Percentiles rank a stretch among this genome's conserved stretches.
These are phyloP conservation scores for Suricata suricatta DNA, from an alignment of 2,113 vertebrate species.

Conservation along the genomic window DNA sequence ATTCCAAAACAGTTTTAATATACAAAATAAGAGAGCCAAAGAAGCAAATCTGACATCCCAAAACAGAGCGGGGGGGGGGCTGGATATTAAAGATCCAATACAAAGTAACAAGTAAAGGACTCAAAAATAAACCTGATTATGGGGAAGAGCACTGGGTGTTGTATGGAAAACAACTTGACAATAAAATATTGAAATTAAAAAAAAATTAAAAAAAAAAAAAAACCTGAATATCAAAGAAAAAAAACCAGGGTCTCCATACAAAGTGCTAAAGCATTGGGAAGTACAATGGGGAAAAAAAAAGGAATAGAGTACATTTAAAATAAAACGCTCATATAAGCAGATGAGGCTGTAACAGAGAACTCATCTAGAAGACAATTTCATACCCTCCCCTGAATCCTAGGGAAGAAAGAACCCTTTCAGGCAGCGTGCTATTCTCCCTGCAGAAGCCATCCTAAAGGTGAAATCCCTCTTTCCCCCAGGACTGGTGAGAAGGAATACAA, in stretches of 20 bases:
- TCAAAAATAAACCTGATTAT: conserved; percentile 55
- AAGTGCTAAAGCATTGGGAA: not conserved
- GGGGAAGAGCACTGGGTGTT: no score
- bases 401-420: conserved; percentile 56
- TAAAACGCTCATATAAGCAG: not conserved
- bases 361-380: not conserved
- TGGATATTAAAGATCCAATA: conserved; percentile 2
- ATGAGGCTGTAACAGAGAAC: not conserved
- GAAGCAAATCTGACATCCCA: conserved; percentile 33
- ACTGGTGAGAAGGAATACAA: conserved; percentile 46
- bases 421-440: not conserved
- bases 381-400: not conserved
- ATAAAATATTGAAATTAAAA: no score
- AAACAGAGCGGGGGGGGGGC: not conserved
- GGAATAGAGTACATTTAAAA: conserved; percentile 33
- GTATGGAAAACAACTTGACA: no score
- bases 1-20: conserved; percentile 26
- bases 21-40: conserved; percentile 34
- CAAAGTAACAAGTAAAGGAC: not conserved
- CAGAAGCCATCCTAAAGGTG: not conserved
- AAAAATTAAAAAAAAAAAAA: no score
- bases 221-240: conserved; percentile 14
- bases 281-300: not conserved
- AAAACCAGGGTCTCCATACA: not conserved
- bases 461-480: conserved; percentile 40